Base-by-base conservation (phyloP, 2,888 invertebrate genomes). In the Eumerus sabulonum region DNA sequence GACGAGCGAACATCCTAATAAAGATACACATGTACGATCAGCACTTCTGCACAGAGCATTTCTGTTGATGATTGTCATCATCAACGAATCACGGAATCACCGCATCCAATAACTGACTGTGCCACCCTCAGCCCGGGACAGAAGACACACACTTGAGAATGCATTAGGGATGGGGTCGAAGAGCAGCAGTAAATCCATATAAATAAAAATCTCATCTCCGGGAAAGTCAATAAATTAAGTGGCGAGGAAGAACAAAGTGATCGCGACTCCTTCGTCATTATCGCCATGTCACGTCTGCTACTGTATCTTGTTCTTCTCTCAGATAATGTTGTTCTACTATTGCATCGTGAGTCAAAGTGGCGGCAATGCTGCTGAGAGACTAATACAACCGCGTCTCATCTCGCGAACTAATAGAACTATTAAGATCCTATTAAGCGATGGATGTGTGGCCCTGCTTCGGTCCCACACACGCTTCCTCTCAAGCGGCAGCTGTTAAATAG, bases 181-280 rank as follows among this genome's bases (percentile, higher is more conserved):
- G 79, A 68, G 73, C 73, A 79, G 27, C 73, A 50, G 59, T 59
- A 74, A 79, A 79, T 74, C 64, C 79, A 79, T 79, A 79, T 79
- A 79, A 74, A 79, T 79, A 79, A 79, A 79, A 79, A 79, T 79
- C 79, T 79, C 79, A 64, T 73, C 79, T 63, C 73, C 79, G 64
- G 54, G 68, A 79, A 70, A 79, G 79, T 79, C 79, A 79, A 79
- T 79, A 79, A 79, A 79, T 79, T 73, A 79, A 63, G 79, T 68
- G 73, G 68, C 53, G 35, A 53, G 16, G 38, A 74, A 79, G 59
- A 50, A 50, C 68, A 40, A 68, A 67, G 72, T 72, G 77, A 77
- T 77, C 67, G 50, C 77, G 72, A 67, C 77, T 77, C 67, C 77
- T 57, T 72, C 72, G 67, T 77, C 40, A 42, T 12, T 36, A 27